A percentile compares a stretch with the other conserved stretches of the same genome.
These are phyloP conservation scores for Centropus bengalensis DNA, from an alignment of 2,113 vertebrate genomes.

Conservation along the genomic window DNA sequence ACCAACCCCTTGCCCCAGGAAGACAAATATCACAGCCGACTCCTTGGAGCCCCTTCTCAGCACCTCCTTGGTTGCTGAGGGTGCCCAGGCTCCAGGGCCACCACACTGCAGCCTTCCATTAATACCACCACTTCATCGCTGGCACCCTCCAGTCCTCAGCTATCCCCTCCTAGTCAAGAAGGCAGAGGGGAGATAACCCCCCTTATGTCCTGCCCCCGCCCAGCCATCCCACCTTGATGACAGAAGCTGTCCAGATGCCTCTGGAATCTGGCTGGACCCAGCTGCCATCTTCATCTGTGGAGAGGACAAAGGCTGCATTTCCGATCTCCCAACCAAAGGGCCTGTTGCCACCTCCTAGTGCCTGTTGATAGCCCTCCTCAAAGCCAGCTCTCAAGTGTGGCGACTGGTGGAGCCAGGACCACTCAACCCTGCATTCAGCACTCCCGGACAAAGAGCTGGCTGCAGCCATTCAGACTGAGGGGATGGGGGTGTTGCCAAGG, in stretches of 20 bases:
- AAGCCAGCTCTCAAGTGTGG: conserved; percentile 69
- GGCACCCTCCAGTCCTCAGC: background rate
- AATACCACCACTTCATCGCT: background rate
- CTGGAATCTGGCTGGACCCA: conserved; percentile 70
- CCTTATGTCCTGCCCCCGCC: background rate
- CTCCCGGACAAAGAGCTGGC: background rate
- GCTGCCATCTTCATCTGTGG: conserved; percentile 35
- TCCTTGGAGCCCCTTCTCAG: background rate
- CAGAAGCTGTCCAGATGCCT: conserved; percentile 81
- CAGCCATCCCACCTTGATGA: conserved; percentile 47
- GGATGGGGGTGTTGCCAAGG: background rate
- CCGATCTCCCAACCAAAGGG: conserved; percentile 60
- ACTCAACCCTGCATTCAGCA: conserved; percentile 61
- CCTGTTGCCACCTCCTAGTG: conserved; percentile 75
- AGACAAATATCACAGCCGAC: background rate
- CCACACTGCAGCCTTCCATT: background rate
- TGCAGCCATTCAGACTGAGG: conserved; percentile 16
- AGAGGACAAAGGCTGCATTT: conserved; percentile 52
- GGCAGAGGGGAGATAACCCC: conserved; percentile 18
- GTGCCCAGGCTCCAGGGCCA: background rate
- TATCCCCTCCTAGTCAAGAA: background rate
- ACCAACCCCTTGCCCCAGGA: background rate
- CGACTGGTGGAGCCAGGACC: conserved; percentile 78
- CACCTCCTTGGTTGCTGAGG: background rate
- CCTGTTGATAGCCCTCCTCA: conserved; percentile 78